Conservation (phyloP, 1,140 invertebrate genomes). For the Eumaeus atala region DNA sequence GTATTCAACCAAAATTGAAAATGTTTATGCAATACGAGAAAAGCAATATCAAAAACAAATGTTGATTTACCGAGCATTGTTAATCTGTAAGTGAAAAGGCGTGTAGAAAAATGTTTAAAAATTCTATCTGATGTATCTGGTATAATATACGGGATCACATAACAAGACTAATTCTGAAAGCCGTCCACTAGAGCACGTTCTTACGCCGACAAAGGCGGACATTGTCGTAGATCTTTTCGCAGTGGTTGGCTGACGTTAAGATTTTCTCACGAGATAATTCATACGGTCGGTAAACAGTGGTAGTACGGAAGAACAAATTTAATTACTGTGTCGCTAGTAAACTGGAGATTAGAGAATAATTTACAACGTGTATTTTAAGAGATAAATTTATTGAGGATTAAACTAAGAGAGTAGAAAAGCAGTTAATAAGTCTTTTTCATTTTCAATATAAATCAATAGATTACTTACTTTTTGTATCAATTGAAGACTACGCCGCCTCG, state of each 20-base stretch:
- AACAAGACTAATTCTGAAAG: conserved; percentile 10
- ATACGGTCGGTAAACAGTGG: too few species aligned
- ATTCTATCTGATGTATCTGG: not conserved
- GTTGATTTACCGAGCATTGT: not conserved
- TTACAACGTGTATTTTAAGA: not conserved
- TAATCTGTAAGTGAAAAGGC: conserved; percentile 10
- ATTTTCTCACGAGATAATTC: conserved; percentile 17
- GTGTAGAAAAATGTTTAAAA: conserved; percentile 6
- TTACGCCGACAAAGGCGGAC: conserved; percentile 14
- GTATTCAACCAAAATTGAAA: too few species aligned
- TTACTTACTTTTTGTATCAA: too few species aligned
- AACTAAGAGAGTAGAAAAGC: too few species aligned
- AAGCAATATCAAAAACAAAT: not conserved
- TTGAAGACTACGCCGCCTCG: too few species aligned
- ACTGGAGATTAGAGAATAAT: too few species aligned
- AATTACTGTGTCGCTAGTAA: too few species aligned
- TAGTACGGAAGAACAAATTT: too few species aligned
- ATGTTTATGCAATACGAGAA: too few species aligned
- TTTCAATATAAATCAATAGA: too few species aligned
- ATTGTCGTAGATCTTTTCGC: conserved; percentile 20
- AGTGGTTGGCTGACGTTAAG: conserved; percentile 15
- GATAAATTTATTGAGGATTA: conserved; percentile 4
- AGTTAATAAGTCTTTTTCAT: too few species aligned
- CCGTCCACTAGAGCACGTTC: conserved; percentile 21
- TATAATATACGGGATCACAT: conserved; percentile 4